phyloP scores from a whole-genome alignment of 2,113 vertebrate genomes.

The Sylvilagus bachmani region DNA sequence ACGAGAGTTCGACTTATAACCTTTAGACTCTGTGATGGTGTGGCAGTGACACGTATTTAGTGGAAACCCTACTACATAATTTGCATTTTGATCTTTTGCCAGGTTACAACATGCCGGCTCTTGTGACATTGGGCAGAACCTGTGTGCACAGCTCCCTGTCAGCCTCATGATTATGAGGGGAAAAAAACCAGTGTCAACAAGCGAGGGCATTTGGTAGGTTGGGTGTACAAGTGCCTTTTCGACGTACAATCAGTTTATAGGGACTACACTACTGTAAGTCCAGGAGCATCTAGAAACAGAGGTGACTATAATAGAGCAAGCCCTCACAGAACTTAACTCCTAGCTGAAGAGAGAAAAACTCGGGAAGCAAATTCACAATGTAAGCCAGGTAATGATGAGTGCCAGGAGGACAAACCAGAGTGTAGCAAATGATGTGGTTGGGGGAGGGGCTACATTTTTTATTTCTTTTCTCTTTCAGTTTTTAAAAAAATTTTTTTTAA shows the following conservation, averaged over 20 bases:
- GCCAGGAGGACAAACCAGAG: background rate
- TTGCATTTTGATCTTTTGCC: background rate
- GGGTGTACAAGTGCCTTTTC: background rate
- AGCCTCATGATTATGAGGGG: background rate
- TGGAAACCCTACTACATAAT: background rate
- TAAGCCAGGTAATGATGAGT: background rate
- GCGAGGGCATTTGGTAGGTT: background rate
- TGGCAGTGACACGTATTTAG: background rate
- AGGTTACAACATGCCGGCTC: background rate
- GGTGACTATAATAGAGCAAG: no score
- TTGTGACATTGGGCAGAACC: no score
- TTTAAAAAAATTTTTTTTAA: no score
- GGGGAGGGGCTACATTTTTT: accelerated
- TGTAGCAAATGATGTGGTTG: accelerated
- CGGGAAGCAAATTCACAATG: background rate
- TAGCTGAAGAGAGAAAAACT: background rate
- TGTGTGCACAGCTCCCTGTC: background rate
- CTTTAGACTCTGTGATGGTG: background rate
- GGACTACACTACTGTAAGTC: background rate
- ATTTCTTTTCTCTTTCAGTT: no score
- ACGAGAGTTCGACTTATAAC: background rate
- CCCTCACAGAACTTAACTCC: background rate
- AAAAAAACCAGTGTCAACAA: no score
- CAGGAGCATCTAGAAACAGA: background rate
- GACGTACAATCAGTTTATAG: background rate